Evolutionary conservation across 2,888 invertebrate species (phyloP).

Genomic region (Cylloceria caligata): DNA sequence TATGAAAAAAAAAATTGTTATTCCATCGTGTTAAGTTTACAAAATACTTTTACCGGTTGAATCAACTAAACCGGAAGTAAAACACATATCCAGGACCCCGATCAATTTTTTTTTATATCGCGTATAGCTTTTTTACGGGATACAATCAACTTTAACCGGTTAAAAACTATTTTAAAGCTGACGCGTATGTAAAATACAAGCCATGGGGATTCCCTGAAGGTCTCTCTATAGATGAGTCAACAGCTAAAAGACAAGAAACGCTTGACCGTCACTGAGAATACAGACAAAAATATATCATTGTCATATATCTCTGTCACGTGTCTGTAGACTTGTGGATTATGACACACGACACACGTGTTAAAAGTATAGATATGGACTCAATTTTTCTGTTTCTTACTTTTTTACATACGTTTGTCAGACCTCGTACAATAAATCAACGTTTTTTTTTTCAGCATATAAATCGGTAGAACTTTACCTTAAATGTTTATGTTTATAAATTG

Average conservation of each 20-base stretch:
- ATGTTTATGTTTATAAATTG: too few species aligned
- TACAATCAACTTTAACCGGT: background rate
- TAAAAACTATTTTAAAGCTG: background rate
- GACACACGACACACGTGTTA: background rate
- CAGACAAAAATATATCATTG: background rate
- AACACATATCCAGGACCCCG: background rate
- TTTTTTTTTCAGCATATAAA: too few species aligned
- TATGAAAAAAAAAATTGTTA: too few species aligned
- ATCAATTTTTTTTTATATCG: background rate
- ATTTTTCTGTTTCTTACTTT: background rate
- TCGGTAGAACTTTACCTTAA: too few species aligned
- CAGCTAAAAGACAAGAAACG: background rate
- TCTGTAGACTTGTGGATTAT: background rate
- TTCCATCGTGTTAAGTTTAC: too few species aligned
- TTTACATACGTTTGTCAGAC: background rate
- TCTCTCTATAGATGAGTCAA: constrained; percentile 4
- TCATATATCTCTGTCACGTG: constrained; percentile 8
- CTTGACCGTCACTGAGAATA: constrained; percentile 21
- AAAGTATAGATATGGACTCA: background rate
- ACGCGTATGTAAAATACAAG: background rate
- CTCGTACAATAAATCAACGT: too few species aligned
- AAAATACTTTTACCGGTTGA: background rate
- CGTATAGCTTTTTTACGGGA: background rate
- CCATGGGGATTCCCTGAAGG: background rate
- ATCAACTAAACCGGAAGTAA: background rate